Percentiles rank a stretch among this genome's conserved stretches.
phyloP scores from a whole-genome alignment of 2,113 vertebrate genomes.

The Xenopus laevis region DNA sequence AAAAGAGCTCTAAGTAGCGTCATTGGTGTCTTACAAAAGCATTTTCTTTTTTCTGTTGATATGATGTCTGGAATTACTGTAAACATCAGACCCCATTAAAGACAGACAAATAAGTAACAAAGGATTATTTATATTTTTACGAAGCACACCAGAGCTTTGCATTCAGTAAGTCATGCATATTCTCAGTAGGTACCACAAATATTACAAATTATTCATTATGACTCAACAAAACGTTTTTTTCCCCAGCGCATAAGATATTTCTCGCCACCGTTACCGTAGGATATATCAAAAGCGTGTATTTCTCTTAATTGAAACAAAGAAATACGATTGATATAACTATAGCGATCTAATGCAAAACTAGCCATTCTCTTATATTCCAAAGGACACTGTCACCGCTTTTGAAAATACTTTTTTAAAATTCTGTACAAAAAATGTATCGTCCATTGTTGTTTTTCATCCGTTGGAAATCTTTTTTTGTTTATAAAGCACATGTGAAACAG shows the following conservation, averaged over 20 bases:
- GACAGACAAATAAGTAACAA: slow-evolving; percentile 35
- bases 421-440: too few relatives aligned
- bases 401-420: too few relatives aligned
- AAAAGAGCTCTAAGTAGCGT: slow-evolving; percentile 7
- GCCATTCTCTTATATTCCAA: too few relatives aligned
- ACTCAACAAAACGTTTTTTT: slow-evolving; percentile 11
- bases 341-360: too few relatives aligned
- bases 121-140: not conserved
- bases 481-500: too few relatives aligned
- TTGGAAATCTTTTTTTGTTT: too few relatives aligned
- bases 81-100: slow-evolving; percentile 16
- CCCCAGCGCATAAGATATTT: slow-evolving; percentile 27
- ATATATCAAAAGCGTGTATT: too few relatives aligned
- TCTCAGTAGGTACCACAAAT: slow-evolving; percentile 49
- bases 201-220: slow-evolving; percentile 32
- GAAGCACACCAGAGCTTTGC: slow-evolving; percentile 30
- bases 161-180: slow-evolving; percentile 48
- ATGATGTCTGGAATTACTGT: slow-evolving; percentile 20
- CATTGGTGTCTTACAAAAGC: slow-evolving; percentile 28
- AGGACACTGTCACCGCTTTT: too few relatives aligned
- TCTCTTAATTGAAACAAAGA: too few relatives aligned
- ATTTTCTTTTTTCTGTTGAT: slow-evolving; percentile 22
- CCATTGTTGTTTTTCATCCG: too few relatives aligned
- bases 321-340: too few relatives aligned
- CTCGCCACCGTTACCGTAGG: too few relatives aligned